phyloP scores from a whole-genome alignment of 2,797 vertebrate species.

The Alauda arvensis region DNA sequence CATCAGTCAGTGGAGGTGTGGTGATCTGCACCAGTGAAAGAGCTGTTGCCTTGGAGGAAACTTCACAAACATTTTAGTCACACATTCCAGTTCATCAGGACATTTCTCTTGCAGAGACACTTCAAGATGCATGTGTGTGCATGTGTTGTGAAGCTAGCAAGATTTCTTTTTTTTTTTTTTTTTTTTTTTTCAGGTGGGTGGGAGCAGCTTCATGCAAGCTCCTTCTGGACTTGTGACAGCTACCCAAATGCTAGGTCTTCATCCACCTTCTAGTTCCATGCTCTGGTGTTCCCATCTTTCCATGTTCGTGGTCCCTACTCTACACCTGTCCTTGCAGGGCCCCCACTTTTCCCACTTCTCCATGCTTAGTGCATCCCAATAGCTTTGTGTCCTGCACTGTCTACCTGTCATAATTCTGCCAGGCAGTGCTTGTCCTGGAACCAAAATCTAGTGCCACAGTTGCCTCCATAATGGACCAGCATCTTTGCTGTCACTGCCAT shows the following conservation, averaged over 20 bases:
- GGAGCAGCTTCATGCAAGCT: not conserved
- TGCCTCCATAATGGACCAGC: not conserved
- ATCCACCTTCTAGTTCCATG: not conserved
- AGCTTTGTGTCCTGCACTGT: not conserved
- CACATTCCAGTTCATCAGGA: not conserved
- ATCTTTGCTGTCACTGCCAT: not conserved
- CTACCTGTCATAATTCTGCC: not conserved
- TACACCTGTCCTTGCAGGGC: not conserved
- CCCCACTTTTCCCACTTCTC: not conserved
- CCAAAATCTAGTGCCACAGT: not conserved
- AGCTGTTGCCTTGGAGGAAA: not conserved
- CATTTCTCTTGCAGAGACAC: not conserved
- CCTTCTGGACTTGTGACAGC: not conserved
- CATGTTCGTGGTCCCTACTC: not conserved
- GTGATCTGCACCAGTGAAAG: not conserved
- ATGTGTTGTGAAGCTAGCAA: not conserved
- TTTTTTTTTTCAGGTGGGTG: not conserved
- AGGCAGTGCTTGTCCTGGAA: not conserved
- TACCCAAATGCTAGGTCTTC: not conserved
- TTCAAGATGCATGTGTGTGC: not conserved
- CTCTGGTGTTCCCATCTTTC: not conserved
- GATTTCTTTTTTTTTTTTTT: not conserved
- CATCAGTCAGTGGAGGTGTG: not conserved
- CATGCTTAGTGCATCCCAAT: not conserved
- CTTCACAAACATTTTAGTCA: not conserved